A percentile compares a stretch with the other conserved stretches of the same genome.
phyloP scores from a whole-genome alignment of 2,888 invertebrate genomes.

The Disparrhopalites patrizii region DNA sequence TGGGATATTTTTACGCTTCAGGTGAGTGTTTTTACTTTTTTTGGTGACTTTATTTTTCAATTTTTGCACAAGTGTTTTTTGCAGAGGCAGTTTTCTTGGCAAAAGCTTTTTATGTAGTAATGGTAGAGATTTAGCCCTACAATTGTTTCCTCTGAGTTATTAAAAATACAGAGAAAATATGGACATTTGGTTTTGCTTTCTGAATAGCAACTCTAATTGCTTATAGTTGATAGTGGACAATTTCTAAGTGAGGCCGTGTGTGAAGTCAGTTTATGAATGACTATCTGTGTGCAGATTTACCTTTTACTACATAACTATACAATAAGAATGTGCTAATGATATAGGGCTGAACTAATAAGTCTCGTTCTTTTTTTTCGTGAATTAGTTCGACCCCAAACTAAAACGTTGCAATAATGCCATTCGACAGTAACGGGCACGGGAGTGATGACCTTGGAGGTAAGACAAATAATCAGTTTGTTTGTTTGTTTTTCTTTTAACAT shows the following conservation, averaged over 20 bases:
- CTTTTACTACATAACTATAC: neutral
- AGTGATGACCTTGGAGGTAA: neutral
- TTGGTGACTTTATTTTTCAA: neutral
- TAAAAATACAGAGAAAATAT: too few relatives aligned
- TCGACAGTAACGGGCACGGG: neutral
- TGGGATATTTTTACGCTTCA: too few relatives aligned
- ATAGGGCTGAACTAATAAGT: too few relatives aligned
- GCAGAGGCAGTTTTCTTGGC: too few relatives aligned
- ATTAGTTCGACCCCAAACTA: neutral
- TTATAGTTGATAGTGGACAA: too few relatives aligned
- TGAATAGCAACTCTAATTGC: too few relatives aligned
- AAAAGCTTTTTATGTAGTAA: too few relatives aligned
- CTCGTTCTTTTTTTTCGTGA: neutral
- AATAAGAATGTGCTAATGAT: neutral
- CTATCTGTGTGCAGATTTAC: neutral
- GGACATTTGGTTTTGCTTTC: too few relatives aligned
- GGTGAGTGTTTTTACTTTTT: too few relatives aligned
- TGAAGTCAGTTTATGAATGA: neutral
- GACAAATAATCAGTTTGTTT: neutral
- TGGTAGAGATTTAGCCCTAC: too few relatives aligned
- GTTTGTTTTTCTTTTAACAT: neutral
- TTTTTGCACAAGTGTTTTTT: neutral
- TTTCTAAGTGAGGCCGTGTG: too few relatives aligned
- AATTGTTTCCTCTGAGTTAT: neutral
- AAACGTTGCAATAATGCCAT: neutral